These are phyloP conservation scores for Abrostola triplasia DNA, from an alignment of 2,888 invertebrate species.

Conservation along the genomic window DNA sequence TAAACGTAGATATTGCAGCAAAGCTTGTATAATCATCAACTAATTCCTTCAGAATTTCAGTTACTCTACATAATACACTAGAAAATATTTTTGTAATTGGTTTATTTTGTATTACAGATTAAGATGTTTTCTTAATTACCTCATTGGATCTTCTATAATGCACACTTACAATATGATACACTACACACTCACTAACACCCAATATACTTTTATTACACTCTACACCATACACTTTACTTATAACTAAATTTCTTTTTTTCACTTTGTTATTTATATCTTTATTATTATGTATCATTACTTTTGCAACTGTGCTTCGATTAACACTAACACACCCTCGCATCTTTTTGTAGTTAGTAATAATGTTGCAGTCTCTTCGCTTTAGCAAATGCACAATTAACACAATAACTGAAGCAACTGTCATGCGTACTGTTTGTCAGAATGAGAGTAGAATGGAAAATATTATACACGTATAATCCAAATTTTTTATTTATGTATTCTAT, in stretches of 20 bases:
- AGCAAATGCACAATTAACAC: conserved; percentile 80
- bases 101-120: conserved; percentile 67
- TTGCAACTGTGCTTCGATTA: conserved; percentile 55
- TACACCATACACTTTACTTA: conserved; percentile 44
- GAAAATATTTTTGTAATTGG: conserved; percentile 53
- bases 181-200: conserved; percentile 51
- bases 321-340: conserved; percentile 62
- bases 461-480: conserved; percentile 69
- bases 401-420: conserved; percentile 83
- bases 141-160: conserved; percentile 48
- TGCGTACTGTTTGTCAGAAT: conserved; percentile 84
- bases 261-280: conserved; percentile 44
- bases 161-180: conserved; percentile 44
- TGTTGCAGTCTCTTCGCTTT: conserved; percentile 76
- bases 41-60: conserved; percentile 75
- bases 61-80: conserved; percentile 82
- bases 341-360: conserved; percentile 73
- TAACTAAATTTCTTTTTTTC: conserved; percentile 40
- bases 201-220: conserved; percentile 36
- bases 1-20: conserved; percentile 83
- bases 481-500: conserved; percentile 70
- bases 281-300: conserved; percentile 54
- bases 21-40: conserved; percentile 83
- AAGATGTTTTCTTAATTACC: conserved; percentile 84
- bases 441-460: conserved; percentile 67